phyloP scores from a whole-genome alignment of 2,797 vertebrate species.

The Cyprinella venusta region DNA sequence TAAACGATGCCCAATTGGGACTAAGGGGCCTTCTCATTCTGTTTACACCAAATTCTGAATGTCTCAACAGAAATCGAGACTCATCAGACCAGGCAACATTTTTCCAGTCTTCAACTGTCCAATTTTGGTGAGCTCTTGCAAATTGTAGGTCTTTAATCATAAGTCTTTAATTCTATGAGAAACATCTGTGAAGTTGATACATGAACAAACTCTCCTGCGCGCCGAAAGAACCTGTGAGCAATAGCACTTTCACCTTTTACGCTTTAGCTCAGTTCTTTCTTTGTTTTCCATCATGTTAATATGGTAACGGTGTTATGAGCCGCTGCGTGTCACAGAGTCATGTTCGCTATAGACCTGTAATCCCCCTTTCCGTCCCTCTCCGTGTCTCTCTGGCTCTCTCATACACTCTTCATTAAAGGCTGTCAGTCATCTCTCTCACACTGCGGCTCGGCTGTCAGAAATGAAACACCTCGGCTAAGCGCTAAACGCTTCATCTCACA shows the following conservation, averaged over 20 bases:
- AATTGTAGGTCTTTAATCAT: neutral
- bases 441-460: slow-evolving; percentile 73
- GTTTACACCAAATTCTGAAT: too few species aligned
- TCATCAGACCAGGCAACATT: too few species aligned
- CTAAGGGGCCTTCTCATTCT: too few species aligned
- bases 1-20: too few species aligned
- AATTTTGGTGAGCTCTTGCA: too few species aligned
- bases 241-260: neutral
- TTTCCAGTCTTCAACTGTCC: too few species aligned
- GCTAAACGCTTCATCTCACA: slow-evolving; percentile 58
- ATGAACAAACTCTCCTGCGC: neutral
- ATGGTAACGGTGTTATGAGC: neutral
- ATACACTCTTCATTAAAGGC: slow-evolving; percentile 70
- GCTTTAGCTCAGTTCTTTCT: neutral
- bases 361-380: neutral
- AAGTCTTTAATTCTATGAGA: neutral
- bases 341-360: slow-evolving; percentile 12
- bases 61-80: too few species aligned
- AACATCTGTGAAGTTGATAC: neutral
- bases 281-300: neutral
- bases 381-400: slow-evolving; percentile 18
- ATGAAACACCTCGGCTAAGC: slow-evolving; percentile 73
- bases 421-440: slow-evolving; percentile 76
- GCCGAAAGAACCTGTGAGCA: too few species aligned
- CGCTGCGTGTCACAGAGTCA: neutral